phyloP scores from a whole-genome alignment of 23 tunicate genomes.

The Botrylloides violaceus region DNA sequence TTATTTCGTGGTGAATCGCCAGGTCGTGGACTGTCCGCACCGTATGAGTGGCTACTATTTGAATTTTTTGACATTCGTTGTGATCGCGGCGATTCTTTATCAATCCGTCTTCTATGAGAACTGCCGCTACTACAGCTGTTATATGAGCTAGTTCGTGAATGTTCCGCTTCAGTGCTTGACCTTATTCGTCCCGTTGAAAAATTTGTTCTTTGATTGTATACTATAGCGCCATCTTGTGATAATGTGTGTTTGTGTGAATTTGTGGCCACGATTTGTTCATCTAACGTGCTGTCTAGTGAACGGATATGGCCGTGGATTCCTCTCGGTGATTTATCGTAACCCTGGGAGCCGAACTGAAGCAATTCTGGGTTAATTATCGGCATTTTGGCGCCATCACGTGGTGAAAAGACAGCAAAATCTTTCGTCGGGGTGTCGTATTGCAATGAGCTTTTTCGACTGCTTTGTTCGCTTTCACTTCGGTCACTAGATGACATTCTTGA shows the following conservation, averaged over 20 bases:
- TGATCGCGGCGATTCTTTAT: background rate
- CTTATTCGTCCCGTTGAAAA: slow-evolving; percentile 11
- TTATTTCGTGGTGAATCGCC: background rate
- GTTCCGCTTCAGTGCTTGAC: background rate
- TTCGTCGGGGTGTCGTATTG: background rate
- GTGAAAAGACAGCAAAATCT: background rate
- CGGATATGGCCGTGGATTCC: background rate
- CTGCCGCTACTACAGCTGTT: slow-evolving; percentile 13
- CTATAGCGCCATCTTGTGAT: slow-evolving; percentile 10
- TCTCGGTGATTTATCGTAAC: background rate
- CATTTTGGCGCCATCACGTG: slow-evolving; percentile 3
- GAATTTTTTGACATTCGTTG: background rate
- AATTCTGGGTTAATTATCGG: background rate
- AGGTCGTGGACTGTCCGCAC: background rate
- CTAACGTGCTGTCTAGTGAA: background rate
- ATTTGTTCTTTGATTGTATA: slow-evolving; percentile 1
- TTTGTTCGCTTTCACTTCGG: background rate
- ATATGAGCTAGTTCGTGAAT: slow-evolving; percentile 2
- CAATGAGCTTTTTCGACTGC: background rate
- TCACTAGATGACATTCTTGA: slow-evolving; percentile 10
- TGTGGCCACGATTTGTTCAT: background rate
- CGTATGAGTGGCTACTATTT: background rate
- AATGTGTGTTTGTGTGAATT: background rate
- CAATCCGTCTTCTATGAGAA: background rate
- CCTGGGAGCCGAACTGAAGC: background rate